Evolutionary conservation across 2,888 invertebrate species (phyloP).

Genomic region (Periphyllus acericola): DNA sequence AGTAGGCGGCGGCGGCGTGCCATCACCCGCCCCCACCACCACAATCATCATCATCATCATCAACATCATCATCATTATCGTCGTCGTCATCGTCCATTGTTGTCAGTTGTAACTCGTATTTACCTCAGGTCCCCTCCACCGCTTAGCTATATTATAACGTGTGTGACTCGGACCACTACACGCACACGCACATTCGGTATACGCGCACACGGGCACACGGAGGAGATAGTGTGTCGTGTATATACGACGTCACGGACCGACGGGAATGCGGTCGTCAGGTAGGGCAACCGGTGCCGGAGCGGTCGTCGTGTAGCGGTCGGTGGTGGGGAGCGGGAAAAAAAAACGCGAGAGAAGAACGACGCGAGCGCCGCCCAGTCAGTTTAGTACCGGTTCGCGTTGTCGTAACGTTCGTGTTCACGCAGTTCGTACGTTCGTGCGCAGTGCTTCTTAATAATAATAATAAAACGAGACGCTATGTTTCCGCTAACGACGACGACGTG

Average conservation of each 20-base stretch:
- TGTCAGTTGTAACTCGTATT: constrained; percentile 8
- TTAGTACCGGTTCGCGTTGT: constrained; percentile 27
- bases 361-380: constrained; percentile 43
- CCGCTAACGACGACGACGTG: background rate
- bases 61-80: background rate
- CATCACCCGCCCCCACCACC: background rate
- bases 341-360: constrained; percentile 17
- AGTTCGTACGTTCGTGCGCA: background rate
- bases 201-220: background rate
- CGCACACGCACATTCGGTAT: background rate
- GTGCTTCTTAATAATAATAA: background rate
- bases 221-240: background rate
- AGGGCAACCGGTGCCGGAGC: constrained; percentile 55
- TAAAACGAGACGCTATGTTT: background rate
- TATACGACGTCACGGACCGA: constrained; percentile 57
- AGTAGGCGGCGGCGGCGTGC: constrained; percentile 23
- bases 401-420: too few relatives aligned
- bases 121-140: constrained; percentile 21
- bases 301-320: background rate
- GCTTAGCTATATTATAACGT: background rate
- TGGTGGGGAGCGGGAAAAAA: background rate
- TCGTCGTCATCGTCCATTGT: constrained; percentile 53
- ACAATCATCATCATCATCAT: background rate
- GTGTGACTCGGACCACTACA: constrained; percentile 20
- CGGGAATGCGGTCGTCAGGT: constrained; percentile 61